phyloP scores from a whole-genome alignment of 2,113 vertebrate genomes.

The Zosterops japonicus region DNA sequence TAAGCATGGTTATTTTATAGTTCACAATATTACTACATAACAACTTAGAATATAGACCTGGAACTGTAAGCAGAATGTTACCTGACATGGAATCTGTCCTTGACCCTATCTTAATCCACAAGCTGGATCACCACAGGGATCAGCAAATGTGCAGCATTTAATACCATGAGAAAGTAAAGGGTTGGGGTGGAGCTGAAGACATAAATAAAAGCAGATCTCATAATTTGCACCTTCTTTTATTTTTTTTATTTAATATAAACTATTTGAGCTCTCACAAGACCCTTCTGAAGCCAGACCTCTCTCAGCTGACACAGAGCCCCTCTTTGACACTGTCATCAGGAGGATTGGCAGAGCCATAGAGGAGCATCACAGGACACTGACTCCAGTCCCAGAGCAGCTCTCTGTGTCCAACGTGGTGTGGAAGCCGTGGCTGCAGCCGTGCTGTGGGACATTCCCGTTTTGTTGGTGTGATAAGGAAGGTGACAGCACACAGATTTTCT shows the following conservation, averaged over 20 bases:
- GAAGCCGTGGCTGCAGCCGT: conserved; percentile 90
- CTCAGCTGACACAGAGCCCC: conserved; percentile 66
- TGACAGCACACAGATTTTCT: neutral
- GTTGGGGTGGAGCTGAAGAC: neutral
- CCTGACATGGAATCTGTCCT: neutral
- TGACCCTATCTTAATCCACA: neutral
- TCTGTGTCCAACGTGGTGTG: conserved; percentile 67
- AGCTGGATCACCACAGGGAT: neutral
- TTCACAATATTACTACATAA: neutral
- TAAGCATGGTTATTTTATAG: neutral
- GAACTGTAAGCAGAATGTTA: neutral
- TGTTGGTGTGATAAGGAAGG: conserved; percentile 79
- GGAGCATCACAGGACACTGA: conserved; percentile 70
- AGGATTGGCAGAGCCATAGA: conserved; percentile 63
- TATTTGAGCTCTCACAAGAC: conserved; percentile 84
- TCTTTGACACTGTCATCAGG: conserved; percentile 68
- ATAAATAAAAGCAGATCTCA: neutral
- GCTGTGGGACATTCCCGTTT: conserved; percentile 86
- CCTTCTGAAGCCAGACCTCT: conserved; percentile 81
- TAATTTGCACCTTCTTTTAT: rapidly evolving
- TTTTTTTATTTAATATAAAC: neutral
- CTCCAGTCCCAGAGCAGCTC: conserved; percentile 73
- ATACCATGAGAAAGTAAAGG: neutral
- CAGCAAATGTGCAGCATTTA: neutral
- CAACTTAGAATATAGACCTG: neutral